Percentiles rank a stretch among this genome's conserved stretches.
Conservation (phyloP, 2,888 invertebrate genomes). For the Cacoxenus indagator region DNA sequence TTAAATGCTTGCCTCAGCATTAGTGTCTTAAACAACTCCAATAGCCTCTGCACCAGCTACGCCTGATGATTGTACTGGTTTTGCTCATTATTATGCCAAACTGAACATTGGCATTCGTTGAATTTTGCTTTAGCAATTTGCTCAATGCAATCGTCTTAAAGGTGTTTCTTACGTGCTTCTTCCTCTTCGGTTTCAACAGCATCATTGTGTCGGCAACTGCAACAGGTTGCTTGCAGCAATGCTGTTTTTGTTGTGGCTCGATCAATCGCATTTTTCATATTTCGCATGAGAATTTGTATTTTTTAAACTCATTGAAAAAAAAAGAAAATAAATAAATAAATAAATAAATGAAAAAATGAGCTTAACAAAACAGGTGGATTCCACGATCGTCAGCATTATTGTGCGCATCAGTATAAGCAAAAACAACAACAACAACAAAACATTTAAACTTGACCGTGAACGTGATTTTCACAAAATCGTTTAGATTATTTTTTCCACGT, state of each 20-base stretch:
- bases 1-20: neutral
- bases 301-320: conserved; percentile 38
- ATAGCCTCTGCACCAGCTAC: conserved; percentile 30
- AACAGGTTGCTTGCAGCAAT: conserved; percentile 13
- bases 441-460: conserved; percentile 32
- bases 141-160: conserved; percentile 49
- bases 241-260: neutral
- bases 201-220: neutral
- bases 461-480: conserved; percentile 64
- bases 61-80: conserved; percentile 62
- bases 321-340: conserved; percentile 37
- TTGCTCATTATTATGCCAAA: conserved; percentile 66
- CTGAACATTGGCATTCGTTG: conserved; percentile 67
- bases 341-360: conserved; percentile 42
- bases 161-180: conserved; percentile 33
- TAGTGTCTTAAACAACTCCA: conserved; percentile 9
- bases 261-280: neutral
- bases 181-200: neutral
- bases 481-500: conserved; percentile 44
- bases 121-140: conserved; percentile 67
- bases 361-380: conserved; percentile 46
- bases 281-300: neutral
- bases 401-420: neutral
- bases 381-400: neutral
- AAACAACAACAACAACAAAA: conserved; percentile 22